A percentile compares a stretch with the other conserved stretches of the same genome.
phyloP scores from a whole-genome alignment of 2,113 vertebrate species.

The Oryzias celebensis region DNA sequence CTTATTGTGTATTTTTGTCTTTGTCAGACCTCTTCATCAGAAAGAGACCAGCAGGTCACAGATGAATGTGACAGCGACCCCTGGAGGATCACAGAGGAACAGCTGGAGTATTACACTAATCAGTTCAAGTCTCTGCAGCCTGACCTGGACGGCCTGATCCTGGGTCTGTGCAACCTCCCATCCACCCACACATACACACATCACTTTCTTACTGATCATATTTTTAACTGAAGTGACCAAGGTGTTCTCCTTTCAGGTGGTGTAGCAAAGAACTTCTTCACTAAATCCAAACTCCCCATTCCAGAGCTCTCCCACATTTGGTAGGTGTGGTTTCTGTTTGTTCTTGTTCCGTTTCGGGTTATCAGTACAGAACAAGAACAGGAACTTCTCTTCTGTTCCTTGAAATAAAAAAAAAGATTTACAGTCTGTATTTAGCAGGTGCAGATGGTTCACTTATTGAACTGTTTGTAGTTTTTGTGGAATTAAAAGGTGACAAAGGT shows the following conservation, averaged over 20 bases:
- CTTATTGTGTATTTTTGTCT: not conserved
- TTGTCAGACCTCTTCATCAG: slow-evolving; percentile 71
- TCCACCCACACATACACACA: not conserved
- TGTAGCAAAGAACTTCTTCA: slow-evolving; percentile 96
- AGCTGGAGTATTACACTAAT: slow-evolving; percentile 92
- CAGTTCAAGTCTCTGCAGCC: slow-evolving; percentile 92
- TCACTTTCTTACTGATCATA: not conserved
- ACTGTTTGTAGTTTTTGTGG: too few species aligned
- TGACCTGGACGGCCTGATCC: slow-evolving; percentile 86
- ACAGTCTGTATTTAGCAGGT: too few species aligned
- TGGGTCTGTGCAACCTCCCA: slow-evolving; percentile 75
- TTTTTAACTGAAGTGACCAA: slow-evolving; percentile 1
- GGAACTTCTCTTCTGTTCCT: too few species aligned
- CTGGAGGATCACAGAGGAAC: slow-evolving; percentile 97
- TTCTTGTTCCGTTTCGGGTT: slow-evolving; percentile 23
- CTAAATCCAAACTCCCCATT: slow-evolving; percentile 96
- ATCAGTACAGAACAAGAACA: not conserved
- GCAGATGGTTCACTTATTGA: too few species aligned
- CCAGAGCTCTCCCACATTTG: slow-evolving; percentile 96
- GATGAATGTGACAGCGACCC: slow-evolving; percentile 84
- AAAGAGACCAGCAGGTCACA: slow-evolving; percentile 77
- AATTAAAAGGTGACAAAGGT: too few species aligned
- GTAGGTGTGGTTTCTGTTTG: slow-evolving; percentile 72
- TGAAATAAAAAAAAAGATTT: too few species aligned
- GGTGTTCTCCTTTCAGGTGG: slow-evolving; percentile 77